phyloP scores from a whole-genome alignment of 2,113 vertebrate genomes.

The Nibea coibor region DNA sequence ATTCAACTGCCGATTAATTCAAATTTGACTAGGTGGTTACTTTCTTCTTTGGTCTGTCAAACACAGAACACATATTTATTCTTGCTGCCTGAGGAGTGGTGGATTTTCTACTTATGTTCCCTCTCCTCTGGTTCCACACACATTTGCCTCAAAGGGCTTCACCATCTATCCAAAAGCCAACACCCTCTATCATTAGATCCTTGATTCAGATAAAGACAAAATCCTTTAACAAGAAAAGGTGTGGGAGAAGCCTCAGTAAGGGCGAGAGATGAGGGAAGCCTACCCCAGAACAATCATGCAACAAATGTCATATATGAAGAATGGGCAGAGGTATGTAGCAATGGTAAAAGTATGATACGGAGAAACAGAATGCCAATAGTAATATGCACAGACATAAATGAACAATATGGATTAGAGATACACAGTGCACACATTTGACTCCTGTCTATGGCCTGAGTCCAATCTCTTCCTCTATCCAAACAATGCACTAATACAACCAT shows the following conservation, averaged over 20 bases:
- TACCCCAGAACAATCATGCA: neutral
- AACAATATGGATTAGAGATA: neutral
- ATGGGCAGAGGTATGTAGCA: neutral
- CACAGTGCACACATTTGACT: neutral
- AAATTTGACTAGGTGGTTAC: too few relatives aligned
- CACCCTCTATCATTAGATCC: neutral
- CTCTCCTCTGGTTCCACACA: neutral
- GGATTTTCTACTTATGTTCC: neutral
- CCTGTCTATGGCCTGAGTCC: slow-evolving; percentile 8
- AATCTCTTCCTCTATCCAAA: slow-evolving; percentile 17
- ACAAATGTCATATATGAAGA: neutral
- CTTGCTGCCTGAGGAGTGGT: neutral
- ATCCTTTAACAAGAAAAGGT: too few relatives aligned
- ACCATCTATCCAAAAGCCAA: neutral
- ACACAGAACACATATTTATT: too few relatives aligned
- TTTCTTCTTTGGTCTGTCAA: too few relatives aligned
- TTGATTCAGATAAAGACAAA: neutral
- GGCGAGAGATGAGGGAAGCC: neutral
- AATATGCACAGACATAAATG: neutral
- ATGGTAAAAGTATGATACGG: neutral
- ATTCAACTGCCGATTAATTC: too few relatives aligned
- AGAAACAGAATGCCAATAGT: neutral
- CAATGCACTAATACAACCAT: slow-evolving; percentile 38
- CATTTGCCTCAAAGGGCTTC: neutral
- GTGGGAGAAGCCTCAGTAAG: neutral